phyloP scores from a whole-genome alignment of 1,140 invertebrate species.

The Neodiprion virginianus region DNA sequence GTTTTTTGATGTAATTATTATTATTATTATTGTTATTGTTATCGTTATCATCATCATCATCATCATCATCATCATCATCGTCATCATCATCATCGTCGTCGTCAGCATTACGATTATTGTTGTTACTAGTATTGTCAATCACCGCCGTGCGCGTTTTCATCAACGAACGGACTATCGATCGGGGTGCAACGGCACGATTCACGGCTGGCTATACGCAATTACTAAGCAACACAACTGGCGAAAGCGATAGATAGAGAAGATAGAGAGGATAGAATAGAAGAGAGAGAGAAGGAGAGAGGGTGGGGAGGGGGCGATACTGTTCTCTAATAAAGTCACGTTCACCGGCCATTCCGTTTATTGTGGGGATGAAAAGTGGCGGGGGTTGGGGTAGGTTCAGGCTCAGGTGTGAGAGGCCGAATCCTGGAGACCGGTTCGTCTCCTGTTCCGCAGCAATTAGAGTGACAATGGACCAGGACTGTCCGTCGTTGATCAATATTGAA shows the following conservation, averaged over 20 bases:
- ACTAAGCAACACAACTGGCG: not conserved
- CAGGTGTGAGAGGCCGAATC: not conserved
- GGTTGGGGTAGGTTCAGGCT: not conserved
- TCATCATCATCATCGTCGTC: too few relatives aligned
- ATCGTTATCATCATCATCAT: too few relatives aligned
- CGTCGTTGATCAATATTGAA: not conserved
- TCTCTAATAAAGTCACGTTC: constrained; percentile 19
- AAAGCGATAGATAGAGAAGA: constrained; percentile 11
- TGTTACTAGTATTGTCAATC: too few relatives aligned
- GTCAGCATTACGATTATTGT: too few relatives aligned
- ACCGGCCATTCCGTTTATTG: constrained; percentile 15
- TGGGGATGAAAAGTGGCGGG: not conserved
- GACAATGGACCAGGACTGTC: too few relatives aligned
- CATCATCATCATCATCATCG: too few relatives aligned
- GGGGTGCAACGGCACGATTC: too few relatives aligned
- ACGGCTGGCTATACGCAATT: too few relatives aligned
- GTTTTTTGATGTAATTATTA: too few relatives aligned
- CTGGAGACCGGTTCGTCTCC: not conserved
- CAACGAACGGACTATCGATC: too few relatives aligned
- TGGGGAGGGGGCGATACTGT: constrained; percentile 8
- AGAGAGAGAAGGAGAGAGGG: constrained; percentile 8
- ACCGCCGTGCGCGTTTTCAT: too few relatives aligned
- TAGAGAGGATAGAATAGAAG: constrained; percentile 6
- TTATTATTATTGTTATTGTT: too few relatives aligned
- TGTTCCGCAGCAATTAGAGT: not conserved